These are phyloP conservation scores for Synergus japonicus DNA, from an alignment of 2,888 invertebrate species.

Conservation along the genomic window DNA sequence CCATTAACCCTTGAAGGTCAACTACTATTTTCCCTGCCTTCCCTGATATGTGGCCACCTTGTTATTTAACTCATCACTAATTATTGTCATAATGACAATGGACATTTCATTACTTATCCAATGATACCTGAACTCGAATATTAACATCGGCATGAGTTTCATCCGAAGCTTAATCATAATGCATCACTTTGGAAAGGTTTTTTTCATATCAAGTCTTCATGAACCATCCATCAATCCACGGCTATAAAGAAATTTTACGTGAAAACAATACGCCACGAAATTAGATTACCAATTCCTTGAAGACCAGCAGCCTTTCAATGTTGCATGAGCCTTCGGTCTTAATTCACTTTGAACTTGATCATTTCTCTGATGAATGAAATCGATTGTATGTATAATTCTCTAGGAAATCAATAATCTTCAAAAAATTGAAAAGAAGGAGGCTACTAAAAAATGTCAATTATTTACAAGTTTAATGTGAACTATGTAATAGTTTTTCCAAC, in stretches of 20 bases:
- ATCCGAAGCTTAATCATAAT: constrained; percentile 37
- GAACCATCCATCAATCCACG: constrained; percentile 28
- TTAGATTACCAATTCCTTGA: constrained; percentile 32
- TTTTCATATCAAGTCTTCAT: neutral
- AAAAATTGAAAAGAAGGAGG: neutral
- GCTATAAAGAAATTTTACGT: constrained; percentile 18
- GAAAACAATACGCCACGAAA: constrained; percentile 38
- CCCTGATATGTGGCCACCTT: no score
- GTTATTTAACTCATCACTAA: no score
- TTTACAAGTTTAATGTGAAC: neutral
- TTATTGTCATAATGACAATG: no score
- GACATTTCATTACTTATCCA: neutral
- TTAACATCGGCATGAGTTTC: neutral
- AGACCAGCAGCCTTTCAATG: constrained; percentile 19
- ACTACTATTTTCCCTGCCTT: no score
- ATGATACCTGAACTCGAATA: neutral
- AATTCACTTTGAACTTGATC: constrained; percentile 1
- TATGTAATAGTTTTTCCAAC: neutral
- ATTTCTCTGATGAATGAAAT: neutral
- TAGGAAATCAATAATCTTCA: neutral
- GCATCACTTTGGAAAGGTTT: constrained; percentile 12
- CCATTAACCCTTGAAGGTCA: neutral
- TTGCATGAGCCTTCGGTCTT: constrained; percentile 1
- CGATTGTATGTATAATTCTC: neutral
- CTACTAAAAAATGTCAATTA: no score